Percentiles rank a stretch among this genome's conserved stretches.
These are phyloP conservation scores for Pycnomerus fuliginosus DNA, from an alignment of 2,888 invertebrate genomes.

Conservation along the genomic window DNA sequence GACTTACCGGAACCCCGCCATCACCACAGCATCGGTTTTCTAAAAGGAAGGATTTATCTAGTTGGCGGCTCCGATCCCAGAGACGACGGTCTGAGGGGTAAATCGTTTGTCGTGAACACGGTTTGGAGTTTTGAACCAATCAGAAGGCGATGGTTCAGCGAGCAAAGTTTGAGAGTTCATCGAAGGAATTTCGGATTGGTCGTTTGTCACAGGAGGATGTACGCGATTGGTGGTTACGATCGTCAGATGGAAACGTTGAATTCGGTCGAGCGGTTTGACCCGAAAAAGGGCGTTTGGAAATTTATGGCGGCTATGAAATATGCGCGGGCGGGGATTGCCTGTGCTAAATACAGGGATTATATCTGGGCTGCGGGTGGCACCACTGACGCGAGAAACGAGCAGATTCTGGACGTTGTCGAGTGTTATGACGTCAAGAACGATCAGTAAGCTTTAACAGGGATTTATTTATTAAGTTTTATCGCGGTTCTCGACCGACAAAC, in stretches of 20 bases:
- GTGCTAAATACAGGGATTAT: conserved; percentile 61
- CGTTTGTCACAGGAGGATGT: conserved; percentile 65
- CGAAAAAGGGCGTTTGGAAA: conserved; percentile 59
- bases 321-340: conserved; percentile 63
- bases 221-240: conserved; percentile 64
- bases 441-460: too few species aligned
- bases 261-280: conserved; percentile 65
- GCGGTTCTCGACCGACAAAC: too few species aligned
- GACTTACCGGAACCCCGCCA: conserved; percentile 70
- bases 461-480: too few species aligned
- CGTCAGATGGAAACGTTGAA: conserved; percentile 48
- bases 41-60: conserved; percentile 65
- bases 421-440: conserved; percentile 64
- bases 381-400: conserved; percentile 56
- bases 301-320: conserved; percentile 60
- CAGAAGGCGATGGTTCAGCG: conserved; percentile 63
- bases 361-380: conserved; percentile 76
- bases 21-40: conserved; percentile 66
- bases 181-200: conserved; percentile 71
- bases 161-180: conserved; percentile 60
- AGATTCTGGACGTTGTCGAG: conserved; percentile 62
- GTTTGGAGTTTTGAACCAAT: conserved; percentile 72
- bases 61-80: conserved; percentile 66
- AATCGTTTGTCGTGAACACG: conserved; percentile 60
- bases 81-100: conserved; percentile 58